phyloP scores from a whole-genome alignment of 2,888 invertebrate species.

The Parapristionchus giblindavisi region DNA sequence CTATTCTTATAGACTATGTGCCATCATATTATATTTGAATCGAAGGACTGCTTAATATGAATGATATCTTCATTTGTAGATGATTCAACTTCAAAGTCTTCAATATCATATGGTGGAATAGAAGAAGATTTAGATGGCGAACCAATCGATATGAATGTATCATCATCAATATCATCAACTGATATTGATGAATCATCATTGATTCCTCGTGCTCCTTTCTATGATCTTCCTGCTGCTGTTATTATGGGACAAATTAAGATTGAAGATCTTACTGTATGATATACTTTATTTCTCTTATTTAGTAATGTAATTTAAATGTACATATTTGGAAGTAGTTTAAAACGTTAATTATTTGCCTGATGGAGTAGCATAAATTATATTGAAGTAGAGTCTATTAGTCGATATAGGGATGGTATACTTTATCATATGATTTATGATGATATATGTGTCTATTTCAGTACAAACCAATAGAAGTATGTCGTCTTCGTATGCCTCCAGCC shows the following conservation, averaged over 20 bases:
- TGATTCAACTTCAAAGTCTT: too few species aligned
- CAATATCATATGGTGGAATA: too few species aligned
- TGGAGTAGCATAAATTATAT: too few species aligned
- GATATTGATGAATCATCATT: constrained; percentile 43
- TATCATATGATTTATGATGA: not conserved
- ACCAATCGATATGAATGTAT: constrained; percentile 16
- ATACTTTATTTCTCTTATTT: too few species aligned
- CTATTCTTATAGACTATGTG: too few species aligned
- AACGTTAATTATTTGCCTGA: too few species aligned
- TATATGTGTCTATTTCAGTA: constrained; percentile 75
- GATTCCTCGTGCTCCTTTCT: constrained; percentile 91
- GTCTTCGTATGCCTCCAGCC: constrained; percentile 90
- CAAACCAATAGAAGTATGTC: constrained; percentile 86
- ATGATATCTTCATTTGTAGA: too few species aligned
- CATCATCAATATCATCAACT: not conserved
- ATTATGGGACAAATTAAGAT: constrained; percentile 96
- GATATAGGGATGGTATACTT: not conserved
- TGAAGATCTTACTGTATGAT: constrained; percentile 78
- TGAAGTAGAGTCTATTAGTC: too few species aligned
- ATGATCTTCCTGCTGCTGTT: constrained; percentile 93
- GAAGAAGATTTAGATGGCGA: constrained; percentile 26
- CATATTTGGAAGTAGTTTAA: too few species aligned
- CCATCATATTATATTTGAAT: too few species aligned
- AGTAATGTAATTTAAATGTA: too few species aligned
- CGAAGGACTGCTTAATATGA: too few species aligned